Percentiles rank a stretch among this genome's conserved stretches.
These are phyloP conservation scores for Spinus olivaceus DNA, from an alignment of 2,797 vertebrate genomes.

Conservation along the genomic window DNA sequence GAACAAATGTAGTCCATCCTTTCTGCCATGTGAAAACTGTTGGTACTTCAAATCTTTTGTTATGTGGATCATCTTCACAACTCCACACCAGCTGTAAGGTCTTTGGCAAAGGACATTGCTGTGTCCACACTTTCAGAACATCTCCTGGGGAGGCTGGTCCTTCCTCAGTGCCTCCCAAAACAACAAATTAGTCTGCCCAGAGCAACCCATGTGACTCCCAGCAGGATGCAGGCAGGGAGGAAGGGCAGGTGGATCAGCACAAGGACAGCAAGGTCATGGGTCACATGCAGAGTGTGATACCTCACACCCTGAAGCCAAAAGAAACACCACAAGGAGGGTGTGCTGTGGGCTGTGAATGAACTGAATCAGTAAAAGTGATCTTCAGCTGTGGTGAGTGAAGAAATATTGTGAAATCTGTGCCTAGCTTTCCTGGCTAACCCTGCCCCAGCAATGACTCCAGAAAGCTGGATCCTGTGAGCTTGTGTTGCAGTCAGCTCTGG, in stretches of 20 bases:
- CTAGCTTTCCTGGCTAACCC: not conserved
- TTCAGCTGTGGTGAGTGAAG: not conserved
- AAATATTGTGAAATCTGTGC: not conserved
- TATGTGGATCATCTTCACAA: not conserved
- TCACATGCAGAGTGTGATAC: not conserved
- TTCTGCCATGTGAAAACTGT: not conserved
- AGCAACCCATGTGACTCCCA: rapidly evolving
- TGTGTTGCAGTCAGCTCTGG: not conserved
- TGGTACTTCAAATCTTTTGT: not conserved
- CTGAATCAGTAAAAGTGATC: not conserved
- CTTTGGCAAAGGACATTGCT: not conserved
- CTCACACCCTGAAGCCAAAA: not conserved
- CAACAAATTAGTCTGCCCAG: not conserved
- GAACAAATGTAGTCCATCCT: not conserved
- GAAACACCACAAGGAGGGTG: not conserved
- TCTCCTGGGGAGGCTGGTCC: not conserved
- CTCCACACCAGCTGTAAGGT: not conserved
- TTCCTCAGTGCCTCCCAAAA: not conserved
- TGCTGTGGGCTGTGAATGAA: not conserved
- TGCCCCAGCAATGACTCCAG: not conserved
- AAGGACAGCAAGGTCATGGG: not conserved
- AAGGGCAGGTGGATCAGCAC: not conserved
- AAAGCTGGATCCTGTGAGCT: not conserved
- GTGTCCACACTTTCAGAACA: not conserved
- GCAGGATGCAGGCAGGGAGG: not conserved